Percentiles rank a stretch among this genome's conserved stretches.
Conservation (phyloP, 2,113 vertebrate species). For the Gila orcuttii region DNA sequence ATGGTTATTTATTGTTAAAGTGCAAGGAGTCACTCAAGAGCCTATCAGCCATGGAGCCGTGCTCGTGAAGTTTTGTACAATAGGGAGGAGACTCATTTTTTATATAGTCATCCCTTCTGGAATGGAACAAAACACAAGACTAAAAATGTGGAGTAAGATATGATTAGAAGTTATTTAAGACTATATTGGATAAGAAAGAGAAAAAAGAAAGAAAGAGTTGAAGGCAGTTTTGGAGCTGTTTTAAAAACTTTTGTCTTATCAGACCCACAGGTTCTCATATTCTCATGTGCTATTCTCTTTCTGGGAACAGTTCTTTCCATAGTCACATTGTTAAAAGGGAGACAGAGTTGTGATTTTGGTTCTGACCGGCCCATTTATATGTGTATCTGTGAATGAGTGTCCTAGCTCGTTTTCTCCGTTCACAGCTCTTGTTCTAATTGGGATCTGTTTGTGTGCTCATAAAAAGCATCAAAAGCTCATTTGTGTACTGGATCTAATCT, state of each 20-base stretch:
- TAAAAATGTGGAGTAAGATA: not conserved
- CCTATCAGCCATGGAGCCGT: not conserved
- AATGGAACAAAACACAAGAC: not conserved
- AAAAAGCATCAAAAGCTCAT: constrained; percentile 45
- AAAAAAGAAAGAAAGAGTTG: not conserved
- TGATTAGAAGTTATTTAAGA: not conserved
- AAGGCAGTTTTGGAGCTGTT: not conserved
- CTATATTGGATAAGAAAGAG: not conserved
- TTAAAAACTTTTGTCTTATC: constrained; percentile 1
- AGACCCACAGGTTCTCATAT: constrained; percentile 4
- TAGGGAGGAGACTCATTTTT: not conserved
- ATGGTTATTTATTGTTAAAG: constrained; percentile 39
- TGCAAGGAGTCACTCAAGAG: constrained; percentile 1
- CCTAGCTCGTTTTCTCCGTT: not conserved
- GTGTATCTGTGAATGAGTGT: not conserved
- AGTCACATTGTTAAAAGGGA: not conserved
- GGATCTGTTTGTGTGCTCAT: constrained; percentile 24
- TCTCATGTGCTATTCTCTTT: constrained; percentile 7
- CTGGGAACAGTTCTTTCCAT: not conserved
- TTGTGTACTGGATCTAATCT: constrained; percentile 36
- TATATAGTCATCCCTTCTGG: not conserved
- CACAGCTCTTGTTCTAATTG: constrained; percentile 27
- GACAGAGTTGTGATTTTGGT: not conserved
- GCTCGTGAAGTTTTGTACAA: not conserved
- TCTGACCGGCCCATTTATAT: not conserved